A percentile compares a stretch with the other conserved stretches of the same genome.
phyloP scores from a whole-genome alignment of 2,888 invertebrate genomes.

The Netelia fuscicornis region DNA sequence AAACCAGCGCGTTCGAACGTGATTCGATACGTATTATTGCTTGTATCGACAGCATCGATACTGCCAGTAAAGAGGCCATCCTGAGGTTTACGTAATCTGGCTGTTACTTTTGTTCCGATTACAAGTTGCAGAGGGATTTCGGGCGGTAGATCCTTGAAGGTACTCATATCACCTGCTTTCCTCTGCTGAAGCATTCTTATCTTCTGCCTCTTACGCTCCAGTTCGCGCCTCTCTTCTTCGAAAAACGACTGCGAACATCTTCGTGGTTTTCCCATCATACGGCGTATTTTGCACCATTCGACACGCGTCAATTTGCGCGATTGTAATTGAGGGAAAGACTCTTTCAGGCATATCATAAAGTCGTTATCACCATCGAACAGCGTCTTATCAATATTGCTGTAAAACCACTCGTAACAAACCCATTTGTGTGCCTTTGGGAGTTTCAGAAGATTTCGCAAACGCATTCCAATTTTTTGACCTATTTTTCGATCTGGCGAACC shows the following conservation, averaged over 20 bases:
- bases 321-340: constrained; percentile 96
- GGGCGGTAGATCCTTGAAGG: constrained; percentile 94
- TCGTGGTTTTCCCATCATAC: constrained; percentile 98
- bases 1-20: constrained; percentile 96
- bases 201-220: constrained; percentile 95
- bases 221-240: constrained; percentile 95
- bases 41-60: constrained; percentile 98
- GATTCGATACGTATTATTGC: constrained; percentile 97
- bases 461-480: constrained; percentile 95
- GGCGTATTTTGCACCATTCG: constrained; percentile 97
- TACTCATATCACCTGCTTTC: constrained; percentile 91
- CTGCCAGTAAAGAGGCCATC: constrained; percentile 97
- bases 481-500: constrained; percentile 92
- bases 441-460: constrained; percentile 96
- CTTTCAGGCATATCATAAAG: constrained; percentile 96
- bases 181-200: constrained; percentile 97
- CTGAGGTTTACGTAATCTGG: constrained; percentile 95
- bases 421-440: constrained; percentile 99
- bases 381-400: constrained; percentile 97
- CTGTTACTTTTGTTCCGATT: constrained; percentile 97
- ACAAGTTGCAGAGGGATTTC: constrained; percentile 98
- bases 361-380: constrained; percentile 98
- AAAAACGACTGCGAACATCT: constrained; percentile 98
- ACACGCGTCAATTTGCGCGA: constrained; percentile 93
- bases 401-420: constrained; percentile 99